These are phyloP conservation scores for Tetragnatha montana DNA, from an alignment of 2,888 invertebrate genomes.

Conservation along the genomic window DNA sequence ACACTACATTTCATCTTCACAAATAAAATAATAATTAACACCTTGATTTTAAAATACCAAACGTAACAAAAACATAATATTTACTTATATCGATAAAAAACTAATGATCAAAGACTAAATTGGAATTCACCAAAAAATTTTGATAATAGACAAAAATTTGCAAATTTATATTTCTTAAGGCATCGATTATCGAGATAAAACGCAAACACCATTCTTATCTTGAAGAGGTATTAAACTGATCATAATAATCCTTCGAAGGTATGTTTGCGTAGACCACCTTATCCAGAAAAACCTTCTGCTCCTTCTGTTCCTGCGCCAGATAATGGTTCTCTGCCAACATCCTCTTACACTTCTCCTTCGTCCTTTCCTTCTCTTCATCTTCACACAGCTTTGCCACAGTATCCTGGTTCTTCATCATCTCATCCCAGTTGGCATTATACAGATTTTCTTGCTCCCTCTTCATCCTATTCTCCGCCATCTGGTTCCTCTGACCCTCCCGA, in stretches of 20 bases:
- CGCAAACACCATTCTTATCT: background rate
- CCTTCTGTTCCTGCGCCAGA: constrained; percentile 30
- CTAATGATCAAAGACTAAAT: background rate
- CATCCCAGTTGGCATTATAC: constrained; percentile 26
- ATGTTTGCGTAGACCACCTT: constrained; percentile 16
- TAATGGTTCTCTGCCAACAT: background rate
- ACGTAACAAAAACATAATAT: background rate
- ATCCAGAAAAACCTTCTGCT: constrained; percentile 9
- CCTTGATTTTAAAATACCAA: background rate
- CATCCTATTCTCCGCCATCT: constrained; percentile 82
- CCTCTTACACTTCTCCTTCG: background rate
- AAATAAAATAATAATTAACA: background rate
- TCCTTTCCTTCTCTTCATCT: constrained; percentile 4
- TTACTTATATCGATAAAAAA: background rate
- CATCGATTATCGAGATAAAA: background rate
- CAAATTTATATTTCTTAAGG: background rate
- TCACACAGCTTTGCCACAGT: background rate
- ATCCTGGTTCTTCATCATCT: constrained; percentile 7
- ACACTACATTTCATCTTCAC: background rate
- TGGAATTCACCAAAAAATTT: background rate
- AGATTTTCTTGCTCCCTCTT: constrained; percentile 8
- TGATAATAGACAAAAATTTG: background rate
- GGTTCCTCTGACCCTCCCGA: constrained; percentile 83
- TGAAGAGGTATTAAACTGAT: constrained; percentile 37
- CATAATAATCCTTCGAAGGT: constrained; percentile 15